These are phyloP conservation scores for Spondyliosoma cantharus DNA, from an alignment of 2,797 vertebrate species.

Conservation along the genomic window DNA sequence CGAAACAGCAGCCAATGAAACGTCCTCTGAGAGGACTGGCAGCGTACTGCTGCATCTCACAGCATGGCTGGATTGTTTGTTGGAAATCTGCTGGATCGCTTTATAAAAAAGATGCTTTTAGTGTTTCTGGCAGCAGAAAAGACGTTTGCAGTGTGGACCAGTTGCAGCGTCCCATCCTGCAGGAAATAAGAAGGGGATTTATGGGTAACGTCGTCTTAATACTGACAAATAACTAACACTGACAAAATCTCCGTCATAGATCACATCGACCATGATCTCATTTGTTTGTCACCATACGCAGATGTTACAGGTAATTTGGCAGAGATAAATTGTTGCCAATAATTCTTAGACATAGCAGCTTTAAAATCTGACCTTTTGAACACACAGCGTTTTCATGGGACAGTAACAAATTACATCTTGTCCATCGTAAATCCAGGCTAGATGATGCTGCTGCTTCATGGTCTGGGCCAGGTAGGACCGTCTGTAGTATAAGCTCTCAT, in stretches of 20 bases:
- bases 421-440: conserved; percentile 66
- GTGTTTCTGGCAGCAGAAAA: conserved; percentile 37
- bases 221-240: conserved; percentile 39
- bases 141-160: conserved; percentile 5
- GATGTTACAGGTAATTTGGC: conserved; percentile 69
- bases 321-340: conserved; percentile 50
- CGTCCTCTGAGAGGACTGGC: conserved; percentile 17
- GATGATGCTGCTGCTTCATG: conserved; percentile 48
- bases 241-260: conserved; percentile 12
- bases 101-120: conserved; percentile 15
- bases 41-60: conserved; percentile 23
- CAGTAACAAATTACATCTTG: conserved; percentile 63
- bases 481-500: conserved; percentile 72
- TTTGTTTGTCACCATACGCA: conserved; percentile 57
- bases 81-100: conserved; percentile 29
- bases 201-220: conserved; percentile 48
- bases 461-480: conserved; percentile 72
- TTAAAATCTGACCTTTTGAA: conserved; percentile 67
- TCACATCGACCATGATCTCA: conserved; percentile 50
- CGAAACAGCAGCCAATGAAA: neutral
- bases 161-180: conserved; percentile 29
- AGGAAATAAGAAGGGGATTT: conserved; percentile 45
- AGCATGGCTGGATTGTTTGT: neutral
- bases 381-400: conserved; percentile 47
- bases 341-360: conserved; percentile 42